phyloP scores from a whole-genome alignment of 2,888 invertebrate species.

The Eumacrocentrus americanus region DNA sequence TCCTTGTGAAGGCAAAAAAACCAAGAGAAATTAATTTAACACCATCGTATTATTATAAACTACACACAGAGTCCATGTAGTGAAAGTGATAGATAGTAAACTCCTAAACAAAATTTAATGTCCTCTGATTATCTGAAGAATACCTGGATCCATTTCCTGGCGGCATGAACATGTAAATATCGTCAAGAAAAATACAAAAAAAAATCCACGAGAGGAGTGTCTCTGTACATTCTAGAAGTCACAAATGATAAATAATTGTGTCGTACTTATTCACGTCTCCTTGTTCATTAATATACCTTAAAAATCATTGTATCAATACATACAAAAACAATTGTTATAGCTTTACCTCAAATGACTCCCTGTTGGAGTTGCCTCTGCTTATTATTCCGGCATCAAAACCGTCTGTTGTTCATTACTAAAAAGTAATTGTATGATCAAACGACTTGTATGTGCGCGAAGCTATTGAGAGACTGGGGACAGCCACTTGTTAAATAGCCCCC shows the following conservation, averaged over 20 bases:
- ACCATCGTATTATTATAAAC: neutral
- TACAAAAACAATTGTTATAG: neutral
- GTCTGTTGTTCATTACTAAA: slow-evolving; percentile 6
- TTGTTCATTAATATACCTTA: neutral
- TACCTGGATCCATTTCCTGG: slow-evolving; percentile 44
- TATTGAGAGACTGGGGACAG: slow-evolving; percentile 45
- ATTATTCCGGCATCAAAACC: neutral
- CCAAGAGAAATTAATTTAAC: too few relatives aligned
- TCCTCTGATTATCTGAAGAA: slow-evolving; percentile 17
- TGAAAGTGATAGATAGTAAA: neutral
- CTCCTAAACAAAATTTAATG: neutral
- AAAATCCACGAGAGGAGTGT: slow-evolving; percentile 6
- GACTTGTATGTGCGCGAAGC: slow-evolving; percentile 48
- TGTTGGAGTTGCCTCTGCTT: neutral
- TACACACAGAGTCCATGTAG: neutral
- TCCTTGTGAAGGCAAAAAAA: neutral
- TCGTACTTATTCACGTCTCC: neutral
- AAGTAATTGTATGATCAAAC: slow-evolving; percentile 36
- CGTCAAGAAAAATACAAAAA: slow-evolving; percentile 3
- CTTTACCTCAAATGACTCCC: slow-evolving; percentile 1
- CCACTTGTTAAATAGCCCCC: slow-evolving; percentile 49
- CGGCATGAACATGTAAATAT: slow-evolving; percentile 36
- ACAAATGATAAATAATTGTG: slow-evolving; percentile 9
- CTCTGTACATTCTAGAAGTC: neutral
- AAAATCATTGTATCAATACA: neutral